Evolutionary conservation across 2,888 invertebrate species (phyloP).

Genomic region (Coecobrya sp.): DNA sequence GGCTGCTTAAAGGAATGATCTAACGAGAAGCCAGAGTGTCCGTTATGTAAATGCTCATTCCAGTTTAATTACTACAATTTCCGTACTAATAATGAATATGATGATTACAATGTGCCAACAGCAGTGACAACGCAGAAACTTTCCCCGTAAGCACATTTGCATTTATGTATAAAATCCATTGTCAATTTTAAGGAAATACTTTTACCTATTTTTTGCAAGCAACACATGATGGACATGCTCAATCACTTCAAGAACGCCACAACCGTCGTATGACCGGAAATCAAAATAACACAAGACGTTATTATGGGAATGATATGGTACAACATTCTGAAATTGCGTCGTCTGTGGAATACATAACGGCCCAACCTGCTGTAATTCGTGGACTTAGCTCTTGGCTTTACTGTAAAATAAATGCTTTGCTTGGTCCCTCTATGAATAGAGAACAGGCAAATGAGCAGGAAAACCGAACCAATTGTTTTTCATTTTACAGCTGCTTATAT

Average conservation of each 20-base stretch:
- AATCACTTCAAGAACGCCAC: too few species aligned
- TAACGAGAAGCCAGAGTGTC: constrained; percentile 97
- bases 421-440: constrained; percentile 87
- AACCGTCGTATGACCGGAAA: too few species aligned
- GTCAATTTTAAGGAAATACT: too few species aligned
- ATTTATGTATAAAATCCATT: too few species aligned
- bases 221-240: too few species aligned
- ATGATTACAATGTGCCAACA: constrained; percentile 91
- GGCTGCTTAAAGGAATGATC: constrained; percentile 97
- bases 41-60: constrained; percentile 97
- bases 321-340: constrained; percentile 81
- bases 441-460: constrained; percentile 81
- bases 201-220: too few species aligned
- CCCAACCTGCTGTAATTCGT: constrained; percentile 93
- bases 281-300: too few species aligned
- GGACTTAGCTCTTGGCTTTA: constrained; percentile 96
- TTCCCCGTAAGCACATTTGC: constrained; percentile 81
- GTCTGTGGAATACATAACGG: constrained; percentile 84
- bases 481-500: background rate
- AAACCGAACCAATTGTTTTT: too few species aligned
- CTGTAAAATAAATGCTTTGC: constrained; percentile 93
- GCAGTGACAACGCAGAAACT: constrained; percentile 83
- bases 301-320: too few species aligned
- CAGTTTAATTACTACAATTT: constrained; percentile 96
- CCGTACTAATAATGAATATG: constrained; percentile 95